phyloP scores from a whole-genome alignment of 2,797 vertebrate genomes.

The Anomalospiza imberbis region DNA sequence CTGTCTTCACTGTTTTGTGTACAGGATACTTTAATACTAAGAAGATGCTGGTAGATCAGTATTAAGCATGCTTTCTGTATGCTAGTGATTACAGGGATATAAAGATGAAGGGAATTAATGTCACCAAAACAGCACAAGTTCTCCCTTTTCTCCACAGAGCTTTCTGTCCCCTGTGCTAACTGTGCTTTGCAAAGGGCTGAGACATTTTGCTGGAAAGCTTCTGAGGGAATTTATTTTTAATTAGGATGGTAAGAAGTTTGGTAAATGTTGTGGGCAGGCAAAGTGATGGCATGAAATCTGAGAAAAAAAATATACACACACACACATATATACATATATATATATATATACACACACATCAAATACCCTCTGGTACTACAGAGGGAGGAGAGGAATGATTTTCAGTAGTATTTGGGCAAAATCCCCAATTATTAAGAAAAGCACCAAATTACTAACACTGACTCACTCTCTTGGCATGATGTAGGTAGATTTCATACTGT shows the following conservation, averaged over 20 bases:
- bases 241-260: neutral
- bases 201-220: neutral
- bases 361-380: neutral
- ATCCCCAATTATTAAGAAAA: neutral
- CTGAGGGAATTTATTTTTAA: constrained; percentile 19
- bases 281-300: constrained; percentile 26
- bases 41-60: neutral
- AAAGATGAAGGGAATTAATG: neutral
- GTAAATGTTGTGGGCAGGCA: constrained; percentile 5
- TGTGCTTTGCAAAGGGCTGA: neutral
- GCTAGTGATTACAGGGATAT: neutral
- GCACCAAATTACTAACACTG: neutral
- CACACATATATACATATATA: neutral
- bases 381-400: neutral
- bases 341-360: neutral
- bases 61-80: neutral
- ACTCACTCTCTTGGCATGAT: neutral
- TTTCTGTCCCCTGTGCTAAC: neutral
- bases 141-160: neutral
- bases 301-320: neutral
- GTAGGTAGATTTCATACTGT: neutral
- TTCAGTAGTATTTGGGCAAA: constrained; percentile 23
- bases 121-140: neutral
- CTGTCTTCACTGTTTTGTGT: neutral
- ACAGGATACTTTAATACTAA: neutral